A percentile compares a stretch with the other conserved stretches of the same genome.
phyloP scores from a whole-genome alignment of 92 coral and sea anemone species.

The Siderastrea radians region DNA sequence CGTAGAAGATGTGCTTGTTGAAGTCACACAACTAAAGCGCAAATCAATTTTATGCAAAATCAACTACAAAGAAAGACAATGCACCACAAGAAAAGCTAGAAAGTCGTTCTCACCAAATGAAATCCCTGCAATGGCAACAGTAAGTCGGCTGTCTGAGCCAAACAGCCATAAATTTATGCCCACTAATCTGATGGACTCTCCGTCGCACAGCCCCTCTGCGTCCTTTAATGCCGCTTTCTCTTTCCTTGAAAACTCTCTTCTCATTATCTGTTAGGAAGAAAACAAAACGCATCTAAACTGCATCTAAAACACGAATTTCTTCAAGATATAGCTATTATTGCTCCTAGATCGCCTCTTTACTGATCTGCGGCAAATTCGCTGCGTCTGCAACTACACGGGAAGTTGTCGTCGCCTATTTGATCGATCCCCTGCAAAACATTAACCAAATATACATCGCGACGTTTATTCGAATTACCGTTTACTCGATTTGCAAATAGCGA shows the following conservation, averaged over 20 bases:
- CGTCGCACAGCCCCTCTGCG: constrained; percentile 96
- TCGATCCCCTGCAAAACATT: not conserved
- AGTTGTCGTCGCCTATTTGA: constrained; percentile 6
- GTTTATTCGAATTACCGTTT: constrained; percentile 4
- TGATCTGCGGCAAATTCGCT: constrained; percentile 33
- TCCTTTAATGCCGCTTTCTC: constrained; percentile 92
- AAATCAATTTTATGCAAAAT: constrained; percentile 13
- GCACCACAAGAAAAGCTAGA: not conserved
- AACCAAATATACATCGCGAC: not conserved
- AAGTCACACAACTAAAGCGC: constrained; percentile 50
- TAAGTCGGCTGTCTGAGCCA: constrained; percentile 98
- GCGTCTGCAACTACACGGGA: constrained; percentile 22
- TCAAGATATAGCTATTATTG: constrained; percentile 17
- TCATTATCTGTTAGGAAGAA: constrained; percentile 9
- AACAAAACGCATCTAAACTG: not conserved
- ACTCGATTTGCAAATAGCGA: constrained; percentile 14
- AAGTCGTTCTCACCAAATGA: constrained; percentile 90
- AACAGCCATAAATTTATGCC: constrained; percentile 98
- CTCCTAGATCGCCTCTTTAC: constrained; percentile 13
- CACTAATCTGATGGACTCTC: constrained; percentile 92
- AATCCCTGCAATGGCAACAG: constrained; percentile 96
- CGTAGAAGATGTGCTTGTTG: not conserved
- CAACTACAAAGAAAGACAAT: constrained; percentile 14
- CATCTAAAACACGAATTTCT: constrained; percentile 20
- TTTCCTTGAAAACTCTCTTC: constrained; percentile 87